Evolutionary conservation across 2,888 invertebrate genomes (phyloP), one percentile per base, ranked within the genome.

Genomic region (Zhuqinia jingwanae): DNA sequence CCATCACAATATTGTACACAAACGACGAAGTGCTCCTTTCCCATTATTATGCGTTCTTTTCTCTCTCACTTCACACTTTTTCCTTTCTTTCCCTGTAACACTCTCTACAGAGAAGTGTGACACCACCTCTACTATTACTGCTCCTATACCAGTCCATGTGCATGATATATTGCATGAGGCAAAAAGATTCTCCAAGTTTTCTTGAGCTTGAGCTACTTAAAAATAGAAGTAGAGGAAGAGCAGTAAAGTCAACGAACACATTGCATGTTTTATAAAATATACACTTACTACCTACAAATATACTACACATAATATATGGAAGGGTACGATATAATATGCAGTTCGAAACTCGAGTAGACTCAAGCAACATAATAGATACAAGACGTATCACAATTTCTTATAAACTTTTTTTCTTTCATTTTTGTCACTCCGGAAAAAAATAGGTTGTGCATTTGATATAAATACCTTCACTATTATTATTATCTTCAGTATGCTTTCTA

Each of bases 151-250:
- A 63, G 63, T 27, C 63, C 30, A 63, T 63, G 27, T n/a, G 22
- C 63, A 80, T 85, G 85, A 85, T 85, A 85, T 85, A 85, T 85
- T 80, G 76, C 65, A 63, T 20, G 68, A 76, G 80, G 76, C 80
- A 85, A 80, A 76, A 53, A 80, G 63, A n/a, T n/a, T 58, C 78
- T 47, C 78, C 58, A 42, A 70, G 68, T 65, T 65, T 65, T 17
- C 65, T 50, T 65, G 73, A 75, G 73, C 47, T 70, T 73, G 36
- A 73, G 73, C 73, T 81, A 60, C 81, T 81, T 81, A 47, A 73
- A 50, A 47, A 17, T 15, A 65, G 63, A 42, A n/a, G n/a, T n/a
- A 77, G 20, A 15, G 25, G 70, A 73, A 30, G 42, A 17, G 53
- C 10, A 70, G 53, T 25, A 25, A 50, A 53, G 65, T 65, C 42